A percentile compares a stretch with the other conserved stretches of the same genome.
Conservation (phyloP, 2,113 vertebrate species). For the Microtus ochrogaster region DNA sequence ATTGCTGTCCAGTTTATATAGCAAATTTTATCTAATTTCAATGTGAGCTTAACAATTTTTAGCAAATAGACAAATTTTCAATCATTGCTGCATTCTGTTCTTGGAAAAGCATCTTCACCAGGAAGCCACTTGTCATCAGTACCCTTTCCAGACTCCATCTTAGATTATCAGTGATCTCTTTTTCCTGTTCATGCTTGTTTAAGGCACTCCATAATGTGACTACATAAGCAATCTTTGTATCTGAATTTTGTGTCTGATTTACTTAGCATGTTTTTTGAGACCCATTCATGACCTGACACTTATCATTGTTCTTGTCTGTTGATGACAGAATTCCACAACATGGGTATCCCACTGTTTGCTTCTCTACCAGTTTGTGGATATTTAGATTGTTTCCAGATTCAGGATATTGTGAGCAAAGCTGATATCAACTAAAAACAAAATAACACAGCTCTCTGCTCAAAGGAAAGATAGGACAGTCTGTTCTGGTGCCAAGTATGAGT, state of each 20-base stretch:
- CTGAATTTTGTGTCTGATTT: conserved; percentile 19
- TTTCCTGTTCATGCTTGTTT: not conserved
- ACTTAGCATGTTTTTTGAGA: not conserved
- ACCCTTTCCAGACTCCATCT: not conserved
- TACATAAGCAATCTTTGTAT: not conserved
- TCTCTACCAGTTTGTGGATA: not conserved
- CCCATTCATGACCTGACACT: not conserved
- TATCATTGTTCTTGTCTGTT: not conserved
- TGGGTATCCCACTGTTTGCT: not conserved
- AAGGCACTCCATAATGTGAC: not conserved
- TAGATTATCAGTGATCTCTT: not conserved
- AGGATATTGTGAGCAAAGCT: not conserved
- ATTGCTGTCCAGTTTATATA: not conserved
- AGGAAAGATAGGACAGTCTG: not conserved
- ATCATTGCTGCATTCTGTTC: not conserved
- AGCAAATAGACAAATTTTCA: not conserved
- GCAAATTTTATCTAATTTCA: not conserved
- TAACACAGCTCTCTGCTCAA: not conserved
- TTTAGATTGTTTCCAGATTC: not conserved
- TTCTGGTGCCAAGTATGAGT: not conserved
- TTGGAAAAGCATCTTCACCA: not conserved
- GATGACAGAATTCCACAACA: not conserved
- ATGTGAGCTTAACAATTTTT: not conserved
- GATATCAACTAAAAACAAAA: not conserved
- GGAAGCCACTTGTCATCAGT: not conserved